Conservation (phyloP, 1,140 invertebrate species). For the Manduca sexta region DNA sequence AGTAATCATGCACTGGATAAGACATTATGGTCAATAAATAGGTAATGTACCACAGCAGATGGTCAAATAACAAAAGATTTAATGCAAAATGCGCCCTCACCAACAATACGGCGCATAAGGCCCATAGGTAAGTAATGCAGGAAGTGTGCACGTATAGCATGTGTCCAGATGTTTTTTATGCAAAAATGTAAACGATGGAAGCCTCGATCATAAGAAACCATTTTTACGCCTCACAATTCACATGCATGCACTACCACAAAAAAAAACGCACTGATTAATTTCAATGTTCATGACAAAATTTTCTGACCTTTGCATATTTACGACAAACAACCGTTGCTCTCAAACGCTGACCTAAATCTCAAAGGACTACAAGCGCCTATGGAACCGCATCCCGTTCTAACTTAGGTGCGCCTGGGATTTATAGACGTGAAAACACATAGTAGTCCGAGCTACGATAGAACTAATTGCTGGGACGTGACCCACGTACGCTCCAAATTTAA, state of each 20-base stretch:
- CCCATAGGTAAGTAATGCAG: background rate
- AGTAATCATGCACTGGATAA: too few relatives aligned
- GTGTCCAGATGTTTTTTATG: background rate
- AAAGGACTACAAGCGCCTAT: slow-evolving; percentile 41
- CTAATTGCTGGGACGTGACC: slow-evolving; percentile 38
- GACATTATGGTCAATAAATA: slow-evolving; percentile 21
- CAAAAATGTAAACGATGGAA: background rate
- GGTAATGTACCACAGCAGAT: too few relatives aligned
- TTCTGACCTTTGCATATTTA: slow-evolving; percentile 40
- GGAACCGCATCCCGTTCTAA: slow-evolving; percentile 45
- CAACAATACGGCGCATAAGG: background rate
- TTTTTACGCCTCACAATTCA: slow-evolving; percentile 44
- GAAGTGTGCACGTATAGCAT: background rate
- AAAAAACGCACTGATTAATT: slow-evolving; percentile 36
- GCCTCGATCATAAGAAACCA: slow-evolving; percentile 51
- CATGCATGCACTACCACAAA: slow-evolving; percentile 44
- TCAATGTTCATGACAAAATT: slow-evolving; percentile 44
- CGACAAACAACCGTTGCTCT: slow-evolving; percentile 9
- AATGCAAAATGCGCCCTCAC: background rate
- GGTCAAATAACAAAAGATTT: background rate
- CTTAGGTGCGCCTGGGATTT: slow-evolving; percentile 44
- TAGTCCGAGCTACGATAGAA: slow-evolving; percentile 42
- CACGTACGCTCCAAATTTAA: slow-evolving; percentile 24
- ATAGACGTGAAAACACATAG: slow-evolving; percentile 55
- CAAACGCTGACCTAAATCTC: slow-evolving; percentile 36